Percentiles rank a stretch among this genome's conserved stretches.
These are phyloP conservation scores for Chromoteleia sp. DNA, from an alignment of 2,888 invertebrate genomes.

Conservation along the genomic window DNA sequence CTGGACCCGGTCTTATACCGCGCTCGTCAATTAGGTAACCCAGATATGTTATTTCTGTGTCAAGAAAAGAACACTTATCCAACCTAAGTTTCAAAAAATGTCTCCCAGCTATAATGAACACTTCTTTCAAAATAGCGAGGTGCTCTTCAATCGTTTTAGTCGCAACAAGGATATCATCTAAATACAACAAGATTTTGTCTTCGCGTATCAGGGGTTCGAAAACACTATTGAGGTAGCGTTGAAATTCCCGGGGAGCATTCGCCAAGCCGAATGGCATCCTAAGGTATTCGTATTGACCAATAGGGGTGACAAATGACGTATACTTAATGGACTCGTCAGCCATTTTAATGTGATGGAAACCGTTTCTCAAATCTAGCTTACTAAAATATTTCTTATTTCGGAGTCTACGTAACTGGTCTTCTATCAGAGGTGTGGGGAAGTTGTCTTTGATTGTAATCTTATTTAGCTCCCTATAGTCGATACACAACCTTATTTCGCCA, in stretches of 20 bases:
- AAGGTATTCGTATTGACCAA: conserved; percentile 39
- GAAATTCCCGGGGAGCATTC: conserved; percentile 44
- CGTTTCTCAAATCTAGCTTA: conserved; percentile 37
- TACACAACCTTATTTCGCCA: conserved; percentile 41
- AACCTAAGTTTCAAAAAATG: neutral
- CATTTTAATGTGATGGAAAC: conserved; percentile 47
- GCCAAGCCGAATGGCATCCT: conserved; percentile 35
- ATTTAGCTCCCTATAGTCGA: conserved; percentile 48
- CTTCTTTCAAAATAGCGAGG: neutral
- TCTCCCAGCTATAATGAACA: neutral
- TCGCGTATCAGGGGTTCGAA: neutral
- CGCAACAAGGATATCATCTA: neutral
- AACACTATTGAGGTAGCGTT: too few relatives aligned
- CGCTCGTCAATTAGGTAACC: neutral
- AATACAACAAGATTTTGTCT: neutral
- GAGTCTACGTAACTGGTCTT: conserved; percentile 30
- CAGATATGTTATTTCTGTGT: neutral
- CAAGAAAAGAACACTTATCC: neutral
- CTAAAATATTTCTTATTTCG: conserved; percentile 23
- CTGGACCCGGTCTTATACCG: neutral
- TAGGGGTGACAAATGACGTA: conserved; percentile 35
- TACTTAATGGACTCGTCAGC: conserved; percentile 24
- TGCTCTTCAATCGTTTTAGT: neutral
- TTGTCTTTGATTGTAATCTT: conserved; percentile 57
- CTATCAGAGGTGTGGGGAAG: conserved; percentile 35